A percentile compares a stretch with the other conserved stretches of the same genome.
Evolutionary conservation across 1,140 invertebrate species (phyloP).

Genomic region (Drosophila parvula): DNA sequence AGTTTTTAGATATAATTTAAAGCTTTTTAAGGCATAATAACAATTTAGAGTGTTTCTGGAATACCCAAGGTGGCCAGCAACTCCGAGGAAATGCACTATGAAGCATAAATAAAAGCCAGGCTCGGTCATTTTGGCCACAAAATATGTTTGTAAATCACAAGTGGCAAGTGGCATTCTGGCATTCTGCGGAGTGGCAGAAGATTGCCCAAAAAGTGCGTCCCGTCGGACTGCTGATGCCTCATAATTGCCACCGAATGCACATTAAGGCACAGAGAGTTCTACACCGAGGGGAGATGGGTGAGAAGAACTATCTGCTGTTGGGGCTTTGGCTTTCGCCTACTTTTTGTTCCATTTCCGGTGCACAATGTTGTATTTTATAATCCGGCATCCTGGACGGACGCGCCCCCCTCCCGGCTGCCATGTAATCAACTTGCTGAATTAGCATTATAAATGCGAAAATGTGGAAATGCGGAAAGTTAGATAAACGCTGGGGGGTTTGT

Average conservation of each 20-base stretch:
- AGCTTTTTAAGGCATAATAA: neutral
- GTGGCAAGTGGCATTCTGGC: slow-evolving; percentile 20
- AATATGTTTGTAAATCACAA: slow-evolving; percentile 36
- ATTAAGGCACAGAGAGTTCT: slow-evolving; percentile 53
- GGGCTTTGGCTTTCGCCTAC: slow-evolving; percentile 19
- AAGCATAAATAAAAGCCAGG: slow-evolving; percentile 31
- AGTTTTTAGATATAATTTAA: neutral
- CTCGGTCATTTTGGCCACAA: slow-evolving; percentile 24
- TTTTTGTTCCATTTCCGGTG: slow-evolving; percentile 67
- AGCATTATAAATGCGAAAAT: slow-evolving; percentile 71
- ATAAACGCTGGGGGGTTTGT: slow-evolving; percentile 43
- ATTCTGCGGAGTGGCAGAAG: slow-evolving; percentile 42
- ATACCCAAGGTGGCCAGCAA: neutral
- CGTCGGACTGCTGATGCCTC: slow-evolving; percentile 53
- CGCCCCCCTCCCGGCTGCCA: neutral
- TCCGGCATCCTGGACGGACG: slow-evolving; percentile 56
- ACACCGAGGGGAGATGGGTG: neutral
- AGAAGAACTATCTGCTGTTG: slow-evolving; percentile 4
- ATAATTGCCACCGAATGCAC: slow-evolving; percentile 71
- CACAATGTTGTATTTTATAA: slow-evolving; percentile 68
- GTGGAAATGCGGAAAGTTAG: slow-evolving; percentile 66
- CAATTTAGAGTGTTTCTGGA: neutral
- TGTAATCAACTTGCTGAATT: slow-evolving; percentile 69
- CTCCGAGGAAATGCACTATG: slow-evolving; percentile 2
- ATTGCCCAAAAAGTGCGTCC: slow-evolving; percentile 45